Evolutionary conservation across 2,797 vertebrate genomes (phyloP).

Genomic region (Valencia hispanica): DNA sequence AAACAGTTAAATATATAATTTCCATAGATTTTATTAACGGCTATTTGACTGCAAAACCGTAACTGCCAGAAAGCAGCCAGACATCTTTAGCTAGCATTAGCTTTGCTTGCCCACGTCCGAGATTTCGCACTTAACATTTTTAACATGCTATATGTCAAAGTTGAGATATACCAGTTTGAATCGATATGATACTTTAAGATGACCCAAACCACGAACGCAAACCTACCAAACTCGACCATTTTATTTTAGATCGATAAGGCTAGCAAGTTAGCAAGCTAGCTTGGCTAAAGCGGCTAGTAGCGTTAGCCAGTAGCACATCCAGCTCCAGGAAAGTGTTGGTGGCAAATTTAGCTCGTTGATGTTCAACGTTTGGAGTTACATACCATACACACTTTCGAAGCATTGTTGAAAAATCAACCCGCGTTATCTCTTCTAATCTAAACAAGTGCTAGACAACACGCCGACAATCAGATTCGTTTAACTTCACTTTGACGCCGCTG

Average conservation of each 20-base stretch:
- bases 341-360: slow-evolving; percentile 36
- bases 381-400: slow-evolving; percentile 72
- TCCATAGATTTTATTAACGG: not conserved
- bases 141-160: not conserved
- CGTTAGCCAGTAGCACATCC: slow-evolving; percentile 43
- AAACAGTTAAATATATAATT: fast-evolving
- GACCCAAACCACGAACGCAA: not conserved
- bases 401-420: slow-evolving; percentile 60
- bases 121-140: not conserved
- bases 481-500: slow-evolving; percentile 70
- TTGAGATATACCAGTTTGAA: not conserved
- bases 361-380: slow-evolving; percentile 45
- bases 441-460: slow-evolving; percentile 32
- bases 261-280: slow-evolving; percentile 63
- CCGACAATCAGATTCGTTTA: slow-evolving; percentile 61
- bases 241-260: slow-evolving; percentile 22
- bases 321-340: slow-evolving; percentile 25
- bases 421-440: slow-evolving; percentile 1
- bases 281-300: slow-evolving; percentile 52
- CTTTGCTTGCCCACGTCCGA: slow-evolving; percentile 23
- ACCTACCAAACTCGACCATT: slow-evolving; percentile 1
- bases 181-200: not conserved
- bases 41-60: slow-evolving; percentile 26
- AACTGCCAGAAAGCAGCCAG: slow-evolving; percentile 26
- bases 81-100: slow-evolving; percentile 49